A percentile compares a stretch with the other conserved stretches of the same genome.
Conservation (phyloP, 2,888 invertebrate genomes). For the Lasioglossum malachurum region DNA sequence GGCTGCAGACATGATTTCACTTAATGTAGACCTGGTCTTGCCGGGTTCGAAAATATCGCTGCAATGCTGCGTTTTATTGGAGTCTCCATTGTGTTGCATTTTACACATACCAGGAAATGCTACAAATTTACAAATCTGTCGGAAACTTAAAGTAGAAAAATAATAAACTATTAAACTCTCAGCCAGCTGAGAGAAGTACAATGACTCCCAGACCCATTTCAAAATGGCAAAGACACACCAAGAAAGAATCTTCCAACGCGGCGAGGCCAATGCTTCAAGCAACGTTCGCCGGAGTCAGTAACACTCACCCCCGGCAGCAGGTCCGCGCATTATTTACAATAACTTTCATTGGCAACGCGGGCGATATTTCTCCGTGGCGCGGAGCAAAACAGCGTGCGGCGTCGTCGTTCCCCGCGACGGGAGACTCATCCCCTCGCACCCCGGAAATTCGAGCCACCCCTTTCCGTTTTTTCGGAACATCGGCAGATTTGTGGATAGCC, state of each 20-base stretch:
- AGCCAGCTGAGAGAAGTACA: not conserved
- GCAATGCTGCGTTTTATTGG: not conserved
- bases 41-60: not conserved
- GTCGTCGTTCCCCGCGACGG: not conserved
- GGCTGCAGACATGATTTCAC: not conserved
- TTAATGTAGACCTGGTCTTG: not conserved
- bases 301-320: constrained; percentile 22
- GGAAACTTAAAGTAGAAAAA: too few species aligned
- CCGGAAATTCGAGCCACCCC: not conserved
- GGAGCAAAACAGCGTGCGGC: constrained; percentile 31
- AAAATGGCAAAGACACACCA: not conserved
- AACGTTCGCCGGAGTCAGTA: constrained; percentile 27
- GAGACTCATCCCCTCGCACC: not conserved
- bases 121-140: not conserved
- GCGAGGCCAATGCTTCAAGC: not conserved
- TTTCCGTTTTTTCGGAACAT: constrained; percentile 26
- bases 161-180: too few species aligned
- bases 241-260: not conserved
- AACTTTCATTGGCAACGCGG: constrained; percentile 55
- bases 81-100: not conserved
- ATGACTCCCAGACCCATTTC: not conserved
- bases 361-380: constrained; percentile 33
- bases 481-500: constrained; percentile 65
- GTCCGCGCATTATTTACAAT: constrained; percentile 48
- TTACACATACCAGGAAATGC: not conserved